Conservation (phyloP, 2,797 vertebrate genomes). For the Chrosomus eos region DNA sequence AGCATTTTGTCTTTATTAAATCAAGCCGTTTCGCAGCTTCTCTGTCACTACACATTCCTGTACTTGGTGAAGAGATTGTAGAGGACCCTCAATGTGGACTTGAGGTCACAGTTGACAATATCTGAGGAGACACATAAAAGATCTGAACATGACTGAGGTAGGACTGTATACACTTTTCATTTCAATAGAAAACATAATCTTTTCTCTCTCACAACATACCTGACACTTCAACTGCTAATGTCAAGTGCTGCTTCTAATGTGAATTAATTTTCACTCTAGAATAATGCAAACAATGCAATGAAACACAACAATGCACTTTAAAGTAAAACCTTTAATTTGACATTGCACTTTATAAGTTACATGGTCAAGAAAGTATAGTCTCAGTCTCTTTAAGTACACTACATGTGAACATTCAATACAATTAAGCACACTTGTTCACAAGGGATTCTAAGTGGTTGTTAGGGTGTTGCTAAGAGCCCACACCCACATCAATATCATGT, state of each 20-base stretch:
- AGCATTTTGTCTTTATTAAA: neutral
- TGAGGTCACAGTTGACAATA: constrained; percentile 90
- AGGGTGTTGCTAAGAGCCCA: neutral
- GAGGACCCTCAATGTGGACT: constrained; percentile 86
- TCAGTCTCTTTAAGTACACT: neutral
- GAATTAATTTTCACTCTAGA: neutral
- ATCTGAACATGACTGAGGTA: neutral
- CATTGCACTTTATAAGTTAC: too few relatives aligned
- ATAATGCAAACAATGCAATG: too few relatives aligned
- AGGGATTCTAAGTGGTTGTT: neutral
- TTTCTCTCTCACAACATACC: neutral
- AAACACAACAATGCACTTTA: too few relatives aligned
- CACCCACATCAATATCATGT: neutral
- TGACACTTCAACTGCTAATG: neutral
- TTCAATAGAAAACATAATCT: neutral
- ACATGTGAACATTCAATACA: neutral
- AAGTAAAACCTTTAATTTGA: too few relatives aligned
- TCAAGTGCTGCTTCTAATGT: neutral
- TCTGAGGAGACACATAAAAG: constrained; percentile 69
- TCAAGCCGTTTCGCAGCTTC: neutral
- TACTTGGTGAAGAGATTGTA: constrained; percentile 91
- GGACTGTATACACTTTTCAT: neutral
- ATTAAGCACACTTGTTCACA: neutral
- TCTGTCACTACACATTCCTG: constrained; percentile 82
- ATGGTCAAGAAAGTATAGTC: neutral